Conservation (phyloP, 2,797 vertebrate genomes). For the Scleropages formosus region DNA sequence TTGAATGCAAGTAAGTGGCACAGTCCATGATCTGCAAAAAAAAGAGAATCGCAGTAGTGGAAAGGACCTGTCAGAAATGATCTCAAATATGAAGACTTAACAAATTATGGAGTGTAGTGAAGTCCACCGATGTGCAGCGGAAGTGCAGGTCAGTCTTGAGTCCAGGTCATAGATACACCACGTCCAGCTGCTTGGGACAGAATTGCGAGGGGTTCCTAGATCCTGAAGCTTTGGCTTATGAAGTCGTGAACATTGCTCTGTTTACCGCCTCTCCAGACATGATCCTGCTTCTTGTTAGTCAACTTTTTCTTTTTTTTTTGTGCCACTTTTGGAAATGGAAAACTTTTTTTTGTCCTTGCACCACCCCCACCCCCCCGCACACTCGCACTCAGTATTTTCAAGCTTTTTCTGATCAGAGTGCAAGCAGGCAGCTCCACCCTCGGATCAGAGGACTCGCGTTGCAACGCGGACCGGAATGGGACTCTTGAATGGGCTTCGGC, state of each 20-base stretch:
- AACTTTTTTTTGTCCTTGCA: constrained; percentile 11
- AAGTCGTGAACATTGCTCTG: not conserved
- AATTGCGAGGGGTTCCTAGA: no score
- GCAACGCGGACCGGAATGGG: constrained; percentile 37
- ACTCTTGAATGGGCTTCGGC: no score
- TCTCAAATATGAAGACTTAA: no score
- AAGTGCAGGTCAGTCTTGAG: no score
- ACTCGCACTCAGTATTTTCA: constrained; percentile 9
- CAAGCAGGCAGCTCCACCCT: constrained; percentile 37
- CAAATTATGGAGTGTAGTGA: no score
- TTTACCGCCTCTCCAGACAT: not conserved
- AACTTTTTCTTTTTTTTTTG: not conserved
- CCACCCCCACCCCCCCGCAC: constrained; percentile 21
- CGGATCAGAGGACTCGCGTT: constrained; percentile 46
- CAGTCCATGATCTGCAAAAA: not conserved
- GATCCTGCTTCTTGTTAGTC: not conserved
- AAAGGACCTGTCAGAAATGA: not conserved
- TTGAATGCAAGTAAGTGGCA: not conserved
- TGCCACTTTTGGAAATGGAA: not conserved
- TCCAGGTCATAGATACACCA: no score
- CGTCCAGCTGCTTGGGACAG: no score
- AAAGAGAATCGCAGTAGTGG: not conserved
- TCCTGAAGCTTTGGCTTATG: not conserved
- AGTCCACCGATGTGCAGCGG: no score
- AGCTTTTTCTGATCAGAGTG: constrained; percentile 33